Evolutionary conservation across 2,113 vertebrate genomes (phyloP).

Genomic region (Hypanus sabinus): DNA sequence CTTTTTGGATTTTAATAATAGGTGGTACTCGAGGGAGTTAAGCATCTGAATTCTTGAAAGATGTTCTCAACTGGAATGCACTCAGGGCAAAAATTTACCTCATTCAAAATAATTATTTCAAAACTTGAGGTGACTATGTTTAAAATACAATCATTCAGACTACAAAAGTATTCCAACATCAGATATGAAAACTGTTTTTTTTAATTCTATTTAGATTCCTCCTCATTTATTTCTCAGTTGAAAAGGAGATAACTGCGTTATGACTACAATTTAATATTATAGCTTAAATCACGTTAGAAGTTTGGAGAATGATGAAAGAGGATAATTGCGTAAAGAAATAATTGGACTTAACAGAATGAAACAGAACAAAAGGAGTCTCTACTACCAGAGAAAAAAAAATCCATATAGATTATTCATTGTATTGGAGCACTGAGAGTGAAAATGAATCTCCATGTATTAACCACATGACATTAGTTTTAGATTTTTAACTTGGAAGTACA

Average conservation of each 20-base stretch:
- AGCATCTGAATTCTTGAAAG: background rate
- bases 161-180: background rate
- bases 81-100: too few relatives aligned
- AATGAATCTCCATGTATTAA: background rate
- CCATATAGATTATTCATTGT: background rate
- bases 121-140: background rate
- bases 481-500: background rate
- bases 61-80: background rate
- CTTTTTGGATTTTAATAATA: background rate
- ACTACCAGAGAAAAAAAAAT: too few relatives aligned
- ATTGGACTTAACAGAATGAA: too few relatives aligned
- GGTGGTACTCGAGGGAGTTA: background rate
- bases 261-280: too few relatives aligned
- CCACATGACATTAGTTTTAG: background rate
- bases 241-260: too few relatives aligned
- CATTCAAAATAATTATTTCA: background rate
- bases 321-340: too few relatives aligned
- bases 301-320: too few relatives aligned
- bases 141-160: background rate
- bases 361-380: too few relatives aligned
- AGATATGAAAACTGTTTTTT: background rate
- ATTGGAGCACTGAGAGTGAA: background rate
- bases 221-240: background rate
- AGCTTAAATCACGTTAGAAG: too few relatives aligned
- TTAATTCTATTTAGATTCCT: background rate